Conservation (phyloP, 1,140 invertebrate genomes). For the Zaprionus davidi region DNA sequence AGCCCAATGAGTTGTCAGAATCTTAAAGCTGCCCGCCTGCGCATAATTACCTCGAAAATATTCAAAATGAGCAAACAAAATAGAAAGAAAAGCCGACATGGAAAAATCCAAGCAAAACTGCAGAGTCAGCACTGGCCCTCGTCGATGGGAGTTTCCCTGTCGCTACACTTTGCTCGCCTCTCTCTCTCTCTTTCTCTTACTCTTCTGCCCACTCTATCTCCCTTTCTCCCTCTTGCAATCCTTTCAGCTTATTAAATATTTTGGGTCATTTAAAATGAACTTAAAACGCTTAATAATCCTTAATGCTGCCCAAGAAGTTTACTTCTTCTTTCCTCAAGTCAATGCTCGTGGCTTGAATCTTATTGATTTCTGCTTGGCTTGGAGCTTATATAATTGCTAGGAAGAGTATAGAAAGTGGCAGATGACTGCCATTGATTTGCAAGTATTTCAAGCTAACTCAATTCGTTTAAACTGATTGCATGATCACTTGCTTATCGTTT, state of each 20-base stretch:
- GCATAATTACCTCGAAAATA: constrained; percentile 36
- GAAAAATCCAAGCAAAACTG: constrained; percentile 7
- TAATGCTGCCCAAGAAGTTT: neutral
- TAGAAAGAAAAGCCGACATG: neutral
- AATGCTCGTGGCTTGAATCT: neutral
- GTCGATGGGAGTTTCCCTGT: neutral
- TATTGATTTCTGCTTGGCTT: neutral
- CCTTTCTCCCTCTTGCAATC: neutral
- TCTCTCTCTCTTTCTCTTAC: too few species aligned
- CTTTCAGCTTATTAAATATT: constrained; percentile 12
- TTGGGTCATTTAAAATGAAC: constrained; percentile 7
- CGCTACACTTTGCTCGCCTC: neutral
- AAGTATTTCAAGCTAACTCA: neutral
- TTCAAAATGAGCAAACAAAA: constrained; percentile 34
- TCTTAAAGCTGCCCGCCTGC: constrained; percentile 31
- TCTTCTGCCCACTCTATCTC: neutral
- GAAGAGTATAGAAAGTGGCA: too few species aligned
- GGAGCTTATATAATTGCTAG: too few species aligned
- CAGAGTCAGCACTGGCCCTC: constrained; percentile 10
- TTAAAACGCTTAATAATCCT: constrained; percentile 1
- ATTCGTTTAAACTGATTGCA: neutral
- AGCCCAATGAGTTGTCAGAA: constrained; percentile 43
- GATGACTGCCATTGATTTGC: too few species aligned
- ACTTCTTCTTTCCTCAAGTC: neutral
- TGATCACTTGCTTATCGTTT: neutral